These are phyloP conservation scores for Mastomys natalensis DNA, from an alignment of 2,113 vertebrate genomes.

Conservation along the genomic window DNA sequence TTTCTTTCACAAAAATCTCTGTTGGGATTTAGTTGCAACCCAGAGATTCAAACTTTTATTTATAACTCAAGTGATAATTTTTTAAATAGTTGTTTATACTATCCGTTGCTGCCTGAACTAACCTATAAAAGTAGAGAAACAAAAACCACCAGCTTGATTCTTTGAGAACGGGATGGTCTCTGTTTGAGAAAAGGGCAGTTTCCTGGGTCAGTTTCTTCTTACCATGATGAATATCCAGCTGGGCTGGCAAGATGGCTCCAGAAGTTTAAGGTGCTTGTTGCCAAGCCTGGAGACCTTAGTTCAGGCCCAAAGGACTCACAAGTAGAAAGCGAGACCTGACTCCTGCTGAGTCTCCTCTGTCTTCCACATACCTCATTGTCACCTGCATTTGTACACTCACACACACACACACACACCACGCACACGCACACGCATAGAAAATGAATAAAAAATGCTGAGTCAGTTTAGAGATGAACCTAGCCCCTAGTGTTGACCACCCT, in stretches of 20 bases:
- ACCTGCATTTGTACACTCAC: too few relatives aligned
- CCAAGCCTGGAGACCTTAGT: neutral
- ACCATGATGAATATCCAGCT: neutral
- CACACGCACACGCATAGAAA: neutral
- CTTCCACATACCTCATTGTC: neutral
- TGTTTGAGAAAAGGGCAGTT: too few relatives aligned
- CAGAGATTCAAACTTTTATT: neutral
- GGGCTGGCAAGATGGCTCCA: neutral
- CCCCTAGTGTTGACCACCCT: neutral
- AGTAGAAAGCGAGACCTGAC: neutral
- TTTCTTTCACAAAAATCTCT: constrained; percentile 7
- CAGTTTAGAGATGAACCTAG: neutral
- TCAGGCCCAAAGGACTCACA: neutral
- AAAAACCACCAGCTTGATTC: neutral
- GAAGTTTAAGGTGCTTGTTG: neutral
- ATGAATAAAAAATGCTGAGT: neutral
- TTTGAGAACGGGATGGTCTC: neutral
- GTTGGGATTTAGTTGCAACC: neutral
- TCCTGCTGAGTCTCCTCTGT: neutral
- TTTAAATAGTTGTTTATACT: neutral
- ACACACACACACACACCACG: too few relatives aligned
- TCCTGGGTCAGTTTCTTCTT: neutral
- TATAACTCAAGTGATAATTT: accelerated
- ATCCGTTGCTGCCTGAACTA: neutral
- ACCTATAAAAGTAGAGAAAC: neutral